Percentiles rank a stretch among this genome's conserved stretches.
Conservation (phyloP, 2,888 invertebrate genomes). For the Prosapia bicincta region DNA sequence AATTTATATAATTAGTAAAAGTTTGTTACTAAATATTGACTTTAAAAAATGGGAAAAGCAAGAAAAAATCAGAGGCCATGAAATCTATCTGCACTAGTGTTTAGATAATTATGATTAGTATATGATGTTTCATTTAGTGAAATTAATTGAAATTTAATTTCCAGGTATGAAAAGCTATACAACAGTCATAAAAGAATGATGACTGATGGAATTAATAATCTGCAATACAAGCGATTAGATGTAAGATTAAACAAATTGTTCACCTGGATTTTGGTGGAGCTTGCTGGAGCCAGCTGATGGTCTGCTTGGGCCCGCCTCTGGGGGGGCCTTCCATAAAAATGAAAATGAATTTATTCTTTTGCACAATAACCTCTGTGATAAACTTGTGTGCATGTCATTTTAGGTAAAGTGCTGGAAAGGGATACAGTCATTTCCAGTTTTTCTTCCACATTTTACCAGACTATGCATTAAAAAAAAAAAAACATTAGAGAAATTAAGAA, state of each 20-base stretch:
- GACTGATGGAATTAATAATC: slow-evolving; percentile 82
- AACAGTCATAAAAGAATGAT: slow-evolving; percentile 79
- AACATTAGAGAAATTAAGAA: too few species aligned
- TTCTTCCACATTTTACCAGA: neutral
- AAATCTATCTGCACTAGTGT: too few species aligned
- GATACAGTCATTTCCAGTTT: neutral
- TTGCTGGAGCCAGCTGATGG: slow-evolving; percentile 72
- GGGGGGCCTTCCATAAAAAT: slow-evolving; percentile 13
- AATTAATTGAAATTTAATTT: slow-evolving; percentile 39
- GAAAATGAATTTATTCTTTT: neutral
- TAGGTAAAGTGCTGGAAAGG: neutral
- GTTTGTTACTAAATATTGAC: too few species aligned
- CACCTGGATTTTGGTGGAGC: slow-evolving; percentile 77
- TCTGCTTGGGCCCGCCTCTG: slow-evolving; percentile 44
- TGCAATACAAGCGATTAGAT: slow-evolving; percentile 71
- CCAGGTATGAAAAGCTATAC: slow-evolving; percentile 79
- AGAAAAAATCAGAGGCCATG: too few species aligned
- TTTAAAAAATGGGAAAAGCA: too few species aligned
- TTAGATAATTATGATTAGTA: too few species aligned
- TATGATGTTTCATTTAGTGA: too few species aligned
- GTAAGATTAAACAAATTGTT: slow-evolving; percentile 68
- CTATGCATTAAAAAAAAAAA: too few species aligned
- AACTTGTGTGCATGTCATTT: neutral
- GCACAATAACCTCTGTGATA: neutral
- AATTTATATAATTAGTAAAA: too few species aligned